These are phyloP conservation scores for Creontiades dilutus DNA, from an alignment of 2,888 invertebrate genomes.

Conservation along the genomic window DNA sequence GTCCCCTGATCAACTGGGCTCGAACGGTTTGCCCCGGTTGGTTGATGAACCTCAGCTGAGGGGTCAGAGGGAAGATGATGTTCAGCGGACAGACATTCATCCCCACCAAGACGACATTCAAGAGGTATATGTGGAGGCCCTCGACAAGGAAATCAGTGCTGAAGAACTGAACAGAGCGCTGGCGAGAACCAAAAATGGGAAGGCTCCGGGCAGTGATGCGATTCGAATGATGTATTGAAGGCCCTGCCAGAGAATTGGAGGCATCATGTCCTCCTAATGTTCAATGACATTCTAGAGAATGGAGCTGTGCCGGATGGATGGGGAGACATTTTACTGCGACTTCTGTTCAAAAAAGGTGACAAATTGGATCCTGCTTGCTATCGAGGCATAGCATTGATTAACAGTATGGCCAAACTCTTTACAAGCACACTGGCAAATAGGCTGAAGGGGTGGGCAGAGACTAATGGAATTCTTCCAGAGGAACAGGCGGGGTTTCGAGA, in stretches of 20 bases:
- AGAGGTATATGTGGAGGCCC: background rate
- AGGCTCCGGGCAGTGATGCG: slow-evolving; percentile 8
- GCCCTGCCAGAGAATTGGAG: background rate
- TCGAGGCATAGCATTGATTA: too few relatives aligned
- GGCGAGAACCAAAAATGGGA: slow-evolving; percentile 25
- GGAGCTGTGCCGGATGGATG: slow-evolving; percentile 10
- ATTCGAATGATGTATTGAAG: slow-evolving; percentile 18
- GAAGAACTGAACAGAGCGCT: slow-evolving; percentile 25
- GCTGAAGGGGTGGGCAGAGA: too few relatives aligned
- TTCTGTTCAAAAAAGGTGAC: too few relatives aligned
- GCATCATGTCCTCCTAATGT: background rate
- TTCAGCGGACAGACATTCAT: slow-evolving; percentile 20
- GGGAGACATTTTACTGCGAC: background rate
- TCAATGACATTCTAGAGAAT: slow-evolving; percentile 14
- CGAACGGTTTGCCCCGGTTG: slow-evolving; percentile 14
- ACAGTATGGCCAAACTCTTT: too few relatives aligned
- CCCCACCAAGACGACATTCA: slow-evolving; percentile 25
- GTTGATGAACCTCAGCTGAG: slow-evolving; percentile 25
- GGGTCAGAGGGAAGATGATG: slow-evolving; percentile 19
- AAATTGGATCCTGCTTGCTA: too few relatives aligned
- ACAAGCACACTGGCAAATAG: too few relatives aligned
- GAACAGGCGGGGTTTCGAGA: too few relatives aligned
- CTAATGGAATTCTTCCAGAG: too few relatives aligned
- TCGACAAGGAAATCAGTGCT: slow-evolving; percentile 19
- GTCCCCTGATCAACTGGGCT: slow-evolving; percentile 20